These are phyloP conservation scores for Thalpophila matura DNA, from an alignment of 2,888 invertebrate species.

Conservation along the genomic window DNA sequence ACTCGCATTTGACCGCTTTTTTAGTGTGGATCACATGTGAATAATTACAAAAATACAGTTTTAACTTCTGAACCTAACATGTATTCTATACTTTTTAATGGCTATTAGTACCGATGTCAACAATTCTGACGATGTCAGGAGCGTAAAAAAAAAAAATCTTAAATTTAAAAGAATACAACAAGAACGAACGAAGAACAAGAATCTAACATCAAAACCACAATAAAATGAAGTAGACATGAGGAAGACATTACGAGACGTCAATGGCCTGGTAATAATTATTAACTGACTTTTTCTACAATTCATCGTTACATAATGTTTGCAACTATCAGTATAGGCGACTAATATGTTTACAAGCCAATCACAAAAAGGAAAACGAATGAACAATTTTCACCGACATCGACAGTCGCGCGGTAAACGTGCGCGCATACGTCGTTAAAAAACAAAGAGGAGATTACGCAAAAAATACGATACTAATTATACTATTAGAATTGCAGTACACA, in stretches of 20 bases:
- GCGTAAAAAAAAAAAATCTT: too few relatives aligned
- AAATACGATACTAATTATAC: constrained; percentile 67
- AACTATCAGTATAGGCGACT: constrained; percentile 41
- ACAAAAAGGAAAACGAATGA: constrained; percentile 72
- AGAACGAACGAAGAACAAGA: too few relatives aligned
- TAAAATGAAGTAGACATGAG: constrained; percentile 21
- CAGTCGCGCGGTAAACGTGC: constrained; percentile 67
- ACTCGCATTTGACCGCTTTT: too few relatives aligned
- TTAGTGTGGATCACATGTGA: background rate
- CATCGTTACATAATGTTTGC: constrained; percentile 52
- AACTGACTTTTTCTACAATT: constrained; percentile 47
- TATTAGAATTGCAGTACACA: constrained; percentile 63
- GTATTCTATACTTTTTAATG: too few relatives aligned
- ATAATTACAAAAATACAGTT: background rate
- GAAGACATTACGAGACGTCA: constrained; percentile 37
- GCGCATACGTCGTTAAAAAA: constrained; percentile 56
- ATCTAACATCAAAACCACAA: constrained; percentile 2
- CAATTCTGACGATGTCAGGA: too few relatives aligned
- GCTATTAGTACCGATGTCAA: too few relatives aligned
- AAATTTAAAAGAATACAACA: too few relatives aligned
- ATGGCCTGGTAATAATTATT: constrained; percentile 19
- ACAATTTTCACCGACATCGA: constrained; percentile 75
- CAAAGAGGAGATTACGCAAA: constrained; percentile 75
- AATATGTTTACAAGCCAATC: constrained; percentile 50
- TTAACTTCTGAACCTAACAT: background rate